Evolutionary conservation across 2,888 invertebrate species (phyloP).

Genomic region (Suillia variegata): DNA sequence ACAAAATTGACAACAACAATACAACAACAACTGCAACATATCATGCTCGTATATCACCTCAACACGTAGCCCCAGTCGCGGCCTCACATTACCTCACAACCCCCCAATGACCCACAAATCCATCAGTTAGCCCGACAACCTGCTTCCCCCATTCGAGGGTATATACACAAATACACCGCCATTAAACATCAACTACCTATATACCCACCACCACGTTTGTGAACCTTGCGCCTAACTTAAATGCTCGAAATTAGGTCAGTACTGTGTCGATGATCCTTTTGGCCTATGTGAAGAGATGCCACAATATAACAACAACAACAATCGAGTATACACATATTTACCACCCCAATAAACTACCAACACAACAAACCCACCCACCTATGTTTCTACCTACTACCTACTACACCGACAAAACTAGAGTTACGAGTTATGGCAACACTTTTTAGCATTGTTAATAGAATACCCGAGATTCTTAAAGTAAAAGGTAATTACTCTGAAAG

Average conservation of each 20-base stretch:
- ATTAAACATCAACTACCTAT: too few relatives aligned
- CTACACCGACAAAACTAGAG: too few relatives aligned
- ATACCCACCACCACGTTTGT: slow-evolving; percentile 1
- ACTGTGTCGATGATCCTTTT: slow-evolving; percentile 62
- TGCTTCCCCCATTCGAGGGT: not conserved
- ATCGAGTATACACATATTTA: slow-evolving; percentile 18
- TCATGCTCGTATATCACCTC: not conserved
- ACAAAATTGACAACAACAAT: not conserved
- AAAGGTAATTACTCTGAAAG: too few relatives aligned
- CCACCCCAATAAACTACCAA: slow-evolving; percentile 19
- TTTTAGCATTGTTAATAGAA: too few relatives aligned
- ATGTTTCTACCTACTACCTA: too few relatives aligned
- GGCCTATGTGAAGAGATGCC: slow-evolving; percentile 28
- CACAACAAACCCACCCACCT: not conserved
- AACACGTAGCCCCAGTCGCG: too few relatives aligned
- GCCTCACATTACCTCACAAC: too few relatives aligned
- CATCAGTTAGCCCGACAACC: slow-evolving; percentile 10
- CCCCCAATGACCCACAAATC: slow-evolving; percentile 43
- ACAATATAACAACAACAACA: slow-evolving; percentile 28
- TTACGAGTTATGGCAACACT: too few relatives aligned
- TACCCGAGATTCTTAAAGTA: too few relatives aligned
- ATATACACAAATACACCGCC: slow-evolving; percentile 10
- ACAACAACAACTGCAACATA: not conserved
- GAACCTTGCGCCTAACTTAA: slow-evolving; percentile 52
- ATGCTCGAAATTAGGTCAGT: slow-evolving; percentile 61